Percentiles rank a stretch among this genome's conserved stretches.
These are phyloP conservation scores for Pipistrellus nathusii DNA, from an alignment of 2,797 vertebrate species.

Conservation along the genomic window DNA sequence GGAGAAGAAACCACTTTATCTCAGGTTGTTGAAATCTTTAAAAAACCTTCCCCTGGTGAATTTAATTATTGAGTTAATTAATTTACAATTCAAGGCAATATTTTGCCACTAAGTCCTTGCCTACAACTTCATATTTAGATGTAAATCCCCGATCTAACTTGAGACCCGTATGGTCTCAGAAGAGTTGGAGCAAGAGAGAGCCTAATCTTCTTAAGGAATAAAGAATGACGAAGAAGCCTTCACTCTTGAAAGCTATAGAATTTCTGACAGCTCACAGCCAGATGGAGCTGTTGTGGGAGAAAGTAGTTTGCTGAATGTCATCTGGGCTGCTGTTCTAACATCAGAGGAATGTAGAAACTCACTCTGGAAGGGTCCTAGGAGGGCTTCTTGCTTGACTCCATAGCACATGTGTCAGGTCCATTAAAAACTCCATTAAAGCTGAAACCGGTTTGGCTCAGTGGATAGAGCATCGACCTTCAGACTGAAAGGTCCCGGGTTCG, in stretches of 20 bases:
- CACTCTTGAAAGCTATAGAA: neutral
- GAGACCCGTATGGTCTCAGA: neutral
- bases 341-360: neutral
- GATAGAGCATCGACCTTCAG: too few relatives aligned
- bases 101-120: neutral
- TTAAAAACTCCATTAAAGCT: neutral
- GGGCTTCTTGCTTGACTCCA: neutral
- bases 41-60: neutral
- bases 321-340: neutral
- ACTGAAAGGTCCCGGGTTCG: too few relatives aligned
- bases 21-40: neutral
- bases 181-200: neutral
- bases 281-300: neutral
- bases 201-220: neutral
- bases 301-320: neutral
- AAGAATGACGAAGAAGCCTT: neutral
- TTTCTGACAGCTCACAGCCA: neutral
- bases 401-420: neutral
- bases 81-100: neutral
- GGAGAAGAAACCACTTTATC: neutral
- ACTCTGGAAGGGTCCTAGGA: neutral
- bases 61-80: neutral
- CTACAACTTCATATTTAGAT: conserved; percentile 14
- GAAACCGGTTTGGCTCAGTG: too few relatives aligned
- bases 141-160: neutral